Evolutionary conservation across 2,113 vertebrate species (phyloP), one percentile per base, ranked within the genome.

Genomic region (Coptodon bakossiorum): DNA sequence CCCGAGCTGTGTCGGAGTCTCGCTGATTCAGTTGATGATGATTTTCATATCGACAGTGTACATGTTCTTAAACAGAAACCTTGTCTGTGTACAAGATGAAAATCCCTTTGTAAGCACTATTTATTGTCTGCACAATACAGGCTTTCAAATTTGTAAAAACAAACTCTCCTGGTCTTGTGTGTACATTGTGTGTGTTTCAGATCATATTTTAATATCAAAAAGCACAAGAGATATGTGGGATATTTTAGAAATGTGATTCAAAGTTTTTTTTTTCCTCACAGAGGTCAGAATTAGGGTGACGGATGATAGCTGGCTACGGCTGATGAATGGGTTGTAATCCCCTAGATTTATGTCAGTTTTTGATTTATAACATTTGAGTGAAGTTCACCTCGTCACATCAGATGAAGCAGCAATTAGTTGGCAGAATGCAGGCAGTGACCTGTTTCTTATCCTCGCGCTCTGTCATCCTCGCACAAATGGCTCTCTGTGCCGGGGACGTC

Each of bases 91-190:
- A 94, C 92, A 43, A 68, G 93, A 94, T 84, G 83, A 81, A 89
- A 90, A 94, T 94, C 95, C 95, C 96, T 98, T 99, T 98, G 97
- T 98, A 98, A 97, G 96, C 93, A 97, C 96, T 97, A 97, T 98
- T 97, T 98, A 96, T 97, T 96, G 97, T 98, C 97, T 97, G 97
- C 97, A 98, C 97, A 98, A 96, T 97, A 97, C 97, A 98, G 96
- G 96, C 97, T 96, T 98, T 96, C 96, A 91, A 13, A 94, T 98
- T 98, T 97, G 93, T 95, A 96, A 76, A 76, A 76, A 90, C 90
- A 93, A 93, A 90, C 85, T 3, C 34, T 36, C 45, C 82, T 96
- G 96, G 82, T 92, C 56, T 90, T 96, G 95, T 97, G 92, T 45
- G 12, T 45, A 31, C 38, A 19, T n/a, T 94, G 95, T 96, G 94